A percentile compares a stretch with the other conserved stretches of the same genome.
phyloP scores from a whole-genome alignment of 2,113 vertebrate species.

The Saguinus midas region DNA sequence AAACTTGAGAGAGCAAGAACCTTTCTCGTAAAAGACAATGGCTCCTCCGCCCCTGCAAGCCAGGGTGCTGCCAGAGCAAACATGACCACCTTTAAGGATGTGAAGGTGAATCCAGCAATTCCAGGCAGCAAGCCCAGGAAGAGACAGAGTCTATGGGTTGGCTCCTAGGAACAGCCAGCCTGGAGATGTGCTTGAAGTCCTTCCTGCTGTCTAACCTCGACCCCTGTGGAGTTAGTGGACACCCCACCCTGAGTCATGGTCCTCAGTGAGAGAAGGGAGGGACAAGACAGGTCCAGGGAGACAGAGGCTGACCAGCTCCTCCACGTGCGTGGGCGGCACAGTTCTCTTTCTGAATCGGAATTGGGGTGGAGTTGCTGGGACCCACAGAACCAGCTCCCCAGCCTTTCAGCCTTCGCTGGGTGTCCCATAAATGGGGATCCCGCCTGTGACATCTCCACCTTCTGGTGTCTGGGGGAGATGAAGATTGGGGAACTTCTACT shows the following conservation, averaged over 20 bases:
- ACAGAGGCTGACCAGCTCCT: background rate
- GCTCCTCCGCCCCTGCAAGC: background rate
- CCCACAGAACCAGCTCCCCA: conserved; percentile 50
- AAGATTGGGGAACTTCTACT: background rate
- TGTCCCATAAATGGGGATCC: background rate
- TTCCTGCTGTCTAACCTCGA: conserved; percentile 7
- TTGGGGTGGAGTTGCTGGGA: background rate
- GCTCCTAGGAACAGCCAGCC: background rate
- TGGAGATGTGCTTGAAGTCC: background rate
- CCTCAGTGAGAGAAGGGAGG: background rate
- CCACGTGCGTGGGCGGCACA: accelerated
- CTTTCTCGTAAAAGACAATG: background rate
- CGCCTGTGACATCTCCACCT: background rate
- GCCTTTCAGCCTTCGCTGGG: background rate
- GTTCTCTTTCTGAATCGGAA: conserved; percentile 31
- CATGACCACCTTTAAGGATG: accelerated
- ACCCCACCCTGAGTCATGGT: conserved; percentile 39
- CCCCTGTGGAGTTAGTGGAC: background rate
- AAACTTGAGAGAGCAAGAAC: background rate
- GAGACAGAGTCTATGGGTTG: background rate
- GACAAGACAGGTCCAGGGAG: background rate
- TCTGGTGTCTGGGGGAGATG: background rate
- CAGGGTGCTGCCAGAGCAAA: background rate
- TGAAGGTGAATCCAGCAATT: accelerated
- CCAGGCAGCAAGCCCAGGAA: background rate